Conservation (phyloP, 1,140 invertebrate genomes). For the Cydia amplana region DNA sequence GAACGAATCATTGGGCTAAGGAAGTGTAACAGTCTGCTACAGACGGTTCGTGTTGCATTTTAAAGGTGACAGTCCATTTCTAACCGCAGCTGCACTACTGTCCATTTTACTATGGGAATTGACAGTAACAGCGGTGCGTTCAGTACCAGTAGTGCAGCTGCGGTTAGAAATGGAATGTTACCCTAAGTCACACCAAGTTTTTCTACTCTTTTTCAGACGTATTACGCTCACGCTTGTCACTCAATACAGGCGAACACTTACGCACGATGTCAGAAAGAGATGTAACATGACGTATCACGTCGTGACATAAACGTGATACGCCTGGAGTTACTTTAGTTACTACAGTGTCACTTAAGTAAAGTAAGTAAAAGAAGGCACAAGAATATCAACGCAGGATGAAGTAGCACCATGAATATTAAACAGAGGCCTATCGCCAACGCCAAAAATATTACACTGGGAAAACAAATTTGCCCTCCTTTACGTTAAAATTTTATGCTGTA, state of each 20-base stretch:
- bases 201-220: not conserved
- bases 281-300: too few species aligned
- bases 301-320: not conserved
- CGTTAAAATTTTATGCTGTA: not conserved
- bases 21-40: too few species aligned
- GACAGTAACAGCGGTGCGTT: too few species aligned
- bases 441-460: not conserved
- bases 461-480: slow-evolving; percentile 4
- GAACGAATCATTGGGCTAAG: too few species aligned
- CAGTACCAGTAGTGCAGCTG: too few species aligned
- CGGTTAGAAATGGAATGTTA: too few species aligned
- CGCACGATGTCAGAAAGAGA: too few species aligned
- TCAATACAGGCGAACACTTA: not conserved
- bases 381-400: slow-evolving; percentile 3
- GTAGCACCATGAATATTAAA: slow-evolving; percentile 8
- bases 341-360: slow-evolving; percentile 10
- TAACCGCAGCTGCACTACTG: too few species aligned
- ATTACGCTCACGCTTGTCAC: too few species aligned
- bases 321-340: not conserved
- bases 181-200: not conserved
- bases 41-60: not conserved
- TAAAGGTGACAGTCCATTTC: too few species aligned
- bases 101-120: too few species aligned
- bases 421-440: not conserved
- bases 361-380: slow-evolving; percentile 8